A percentile compares a stretch with the other conserved stretches of the same genome.
phyloP scores from a whole-genome alignment of 2,797 vertebrate species.

The Acanthiza pusilla region DNA sequence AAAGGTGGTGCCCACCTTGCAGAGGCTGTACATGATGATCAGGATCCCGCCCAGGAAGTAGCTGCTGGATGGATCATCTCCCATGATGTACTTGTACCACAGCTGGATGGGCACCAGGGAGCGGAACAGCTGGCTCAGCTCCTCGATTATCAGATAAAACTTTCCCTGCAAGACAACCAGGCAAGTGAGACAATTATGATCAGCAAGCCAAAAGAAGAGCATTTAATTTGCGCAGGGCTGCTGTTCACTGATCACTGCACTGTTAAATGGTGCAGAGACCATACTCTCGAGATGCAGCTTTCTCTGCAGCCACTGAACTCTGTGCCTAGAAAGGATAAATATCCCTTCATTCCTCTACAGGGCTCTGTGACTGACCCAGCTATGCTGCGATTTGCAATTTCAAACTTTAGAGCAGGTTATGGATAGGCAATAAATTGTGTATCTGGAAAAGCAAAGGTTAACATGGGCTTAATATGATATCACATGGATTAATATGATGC shows the following conservation, averaged over 20 bases:
- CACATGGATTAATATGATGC: not conserved
- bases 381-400: not conserved
- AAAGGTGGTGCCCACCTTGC: slow-evolving; percentile 81
- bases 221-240: not conserved
- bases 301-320: not conserved
- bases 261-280: not conserved
- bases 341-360: not conserved
- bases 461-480: not conserved
- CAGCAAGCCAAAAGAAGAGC: not conserved
- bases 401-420: not conserved
- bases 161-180: slow-evolving; percentile 83
- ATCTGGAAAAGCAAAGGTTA: not conserved
- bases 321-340: not conserved
- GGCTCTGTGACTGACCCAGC: not conserved
- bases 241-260: not conserved
- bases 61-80: slow-evolving; percentile 89
- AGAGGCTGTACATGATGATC: slow-evolving; percentile 94
- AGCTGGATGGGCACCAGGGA: slow-evolving; percentile 95
- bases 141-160: slow-evolving; percentile 94
- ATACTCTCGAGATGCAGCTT: not conserved
- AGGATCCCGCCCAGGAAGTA: slow-evolving; percentile 92
- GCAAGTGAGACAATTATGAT: not conserved
- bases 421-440: not conserved
- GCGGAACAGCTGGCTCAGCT: slow-evolving; percentile 96
- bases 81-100: slow-evolving; percentile 99